Evolutionary conservation across 2,888 invertebrate genomes (phyloP), one percentile per base, ranked within the genome.

Genomic region (Limenitis camilla): DNA sequence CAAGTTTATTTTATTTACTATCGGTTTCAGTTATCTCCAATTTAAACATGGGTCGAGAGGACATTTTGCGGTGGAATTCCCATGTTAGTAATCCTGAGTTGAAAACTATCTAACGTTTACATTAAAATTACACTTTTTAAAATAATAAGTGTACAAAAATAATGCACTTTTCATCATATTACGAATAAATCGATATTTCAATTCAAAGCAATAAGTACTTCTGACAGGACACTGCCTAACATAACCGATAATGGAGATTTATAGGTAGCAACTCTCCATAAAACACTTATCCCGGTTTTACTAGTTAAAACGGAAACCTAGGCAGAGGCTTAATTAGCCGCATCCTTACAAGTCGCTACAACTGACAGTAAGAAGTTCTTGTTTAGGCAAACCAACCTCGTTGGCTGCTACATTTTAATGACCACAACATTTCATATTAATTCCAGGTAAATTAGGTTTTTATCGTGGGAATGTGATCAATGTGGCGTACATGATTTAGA

Each of bases 261-360:
- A 61, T 56, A 40, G 42, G 28, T 49, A 33, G 45, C 29, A 40
- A 52, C 56, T 53, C 40, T 11, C 42, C 50, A 55, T 63, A 59
- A 61, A 61, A 53, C 52, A 58, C 52, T 54, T 53, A 55, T 44
- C 56, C 58, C 49, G 56, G 76, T 69, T 57, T 63, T 70, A 80
- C 83, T 65, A 74, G 84, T 82, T 83, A 71, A 76, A 77, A 75
- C 83, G 86, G 83, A 84, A 80, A 83, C 73, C 74, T 76, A 76
- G 72, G 71, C 72, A 72, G 66, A 65, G 72, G 71, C 74, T 81
- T 79, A 82, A 85, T 84, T 69, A 81, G 82, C 78, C 66, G 69
- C 76, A 80, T 81, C 83, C 82, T 76, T 67, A 69, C 67, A 66
- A 74, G 78, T 72, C 72, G 70, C 68, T 68, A 66, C 55, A 39